These are phyloP conservation scores for Lordiphosa mommai DNA, from an alignment of 1,140 invertebrate genomes.

Conservation along the genomic window DNA sequence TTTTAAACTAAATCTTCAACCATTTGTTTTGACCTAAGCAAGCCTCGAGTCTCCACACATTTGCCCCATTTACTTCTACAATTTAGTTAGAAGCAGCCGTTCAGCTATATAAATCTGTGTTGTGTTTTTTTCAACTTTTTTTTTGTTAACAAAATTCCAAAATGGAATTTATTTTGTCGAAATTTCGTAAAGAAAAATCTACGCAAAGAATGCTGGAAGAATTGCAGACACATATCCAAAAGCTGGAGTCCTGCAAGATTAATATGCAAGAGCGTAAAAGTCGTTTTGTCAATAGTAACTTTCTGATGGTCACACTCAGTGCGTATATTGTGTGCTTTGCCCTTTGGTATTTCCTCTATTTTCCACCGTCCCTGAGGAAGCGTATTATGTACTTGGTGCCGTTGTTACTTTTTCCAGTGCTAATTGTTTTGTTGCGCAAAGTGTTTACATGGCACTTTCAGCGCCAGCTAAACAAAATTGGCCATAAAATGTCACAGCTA, in stretches of 20 bases:
- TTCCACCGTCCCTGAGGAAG: conserved; percentile 85
- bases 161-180: conserved; percentile 46
- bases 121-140: neutral
- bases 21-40: too few species aligned
- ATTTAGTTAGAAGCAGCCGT: too few species aligned
- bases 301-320: conserved; percentile 89
- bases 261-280: conserved; percentile 90
- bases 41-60: too few species aligned
- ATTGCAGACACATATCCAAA: conserved; percentile 89
- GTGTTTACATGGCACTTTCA: conserved; percentile 93
- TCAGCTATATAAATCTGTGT: too few species aligned
- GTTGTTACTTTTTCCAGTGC: conserved; percentile 86
- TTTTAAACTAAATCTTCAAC: too few species aligned
- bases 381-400: conserved; percentile 87
- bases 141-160: conserved; percentile 3
- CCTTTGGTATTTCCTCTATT: conserved; percentile 89
- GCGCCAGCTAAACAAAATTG: conserved; percentile 89
- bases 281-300: conserved; percentile 87
- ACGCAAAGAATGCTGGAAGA: conserved; percentile 88
- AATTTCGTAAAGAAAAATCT: conserved; percentile 85
- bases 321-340: conserved; percentile 88
- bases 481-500: conserved; percentile 87
- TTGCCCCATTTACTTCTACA: too few species aligned
- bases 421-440: conserved; percentile 90
- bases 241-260: conserved; percentile 88